Base-by-base conservation (phyloP, 2,888 invertebrate species). In the Papilio demoleus region DNA sequence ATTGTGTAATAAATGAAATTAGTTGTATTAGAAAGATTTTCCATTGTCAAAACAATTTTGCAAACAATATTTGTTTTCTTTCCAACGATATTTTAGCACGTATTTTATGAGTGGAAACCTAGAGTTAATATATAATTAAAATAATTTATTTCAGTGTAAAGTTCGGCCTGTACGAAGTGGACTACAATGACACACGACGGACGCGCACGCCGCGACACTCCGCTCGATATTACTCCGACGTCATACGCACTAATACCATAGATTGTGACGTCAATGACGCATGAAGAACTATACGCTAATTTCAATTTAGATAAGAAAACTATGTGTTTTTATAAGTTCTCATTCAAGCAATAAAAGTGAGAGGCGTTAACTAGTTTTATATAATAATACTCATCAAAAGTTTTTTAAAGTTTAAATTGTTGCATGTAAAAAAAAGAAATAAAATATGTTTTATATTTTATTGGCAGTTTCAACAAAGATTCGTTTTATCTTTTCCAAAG, bases 101-200 rank as follows among this genome's bases (percentile, higher is more conserved):
- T n/a, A n/a, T n/a, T n/a, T n/a, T n/a, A n/a, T n/a, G n/a, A n/a
- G n/a, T n/a, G n/a, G n/a, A n/a, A n/a, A n/a, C n/a, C n/a, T n/a
- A n/a, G n/a, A n/a, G n/a, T n/a, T n/a, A n/a, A n/a, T n/a, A n/a
- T n/a, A n/a, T n/a, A n/a, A n/a, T n/a, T n/a, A n/a, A n/a, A n/a
- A n/a, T n/a, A n/a, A n/a, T n/a, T n/a, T n/a, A n/a, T 24, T 45
- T 53, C 81, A 94, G 94, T 0, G 81, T 88, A 67, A 93, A 92
- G 75, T 95, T 95, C 78, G 96, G 96, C 0, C 78, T 96, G 0
- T 94, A 94, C 74, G 88, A 93, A 1, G 86, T 87, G 4, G 78
- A 87, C 67, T 86, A 83, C 73, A 56, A 71, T 0, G 75, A 79
- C 6, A 75, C 76, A 0, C 24, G 71, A 6, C 79, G 82, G 2